Evolutionary conservation across 2,113 vertebrate species (phyloP).

Genomic region (Paralichthys olivaceus): DNA sequence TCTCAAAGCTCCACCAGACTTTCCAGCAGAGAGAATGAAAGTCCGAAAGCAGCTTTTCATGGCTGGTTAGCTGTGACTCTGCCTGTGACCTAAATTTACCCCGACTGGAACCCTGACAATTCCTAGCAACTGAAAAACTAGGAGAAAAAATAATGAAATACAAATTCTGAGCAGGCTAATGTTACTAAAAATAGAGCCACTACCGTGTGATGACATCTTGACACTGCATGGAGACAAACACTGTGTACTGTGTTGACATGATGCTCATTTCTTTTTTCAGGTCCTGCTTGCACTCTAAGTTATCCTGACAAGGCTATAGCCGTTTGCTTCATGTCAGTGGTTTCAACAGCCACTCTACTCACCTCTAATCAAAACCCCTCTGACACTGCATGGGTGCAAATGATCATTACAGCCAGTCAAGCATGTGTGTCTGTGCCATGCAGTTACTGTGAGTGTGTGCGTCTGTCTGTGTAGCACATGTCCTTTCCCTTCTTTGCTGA

Average conservation of each 20-base stretch:
- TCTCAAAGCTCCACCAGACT: neutral
- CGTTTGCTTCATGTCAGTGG: conserved; percentile 19
- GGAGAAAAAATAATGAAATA: neutral
- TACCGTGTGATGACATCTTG: neutral
- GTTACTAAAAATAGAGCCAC: neutral
- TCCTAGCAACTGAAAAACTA: neutral
- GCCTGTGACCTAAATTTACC: neutral
- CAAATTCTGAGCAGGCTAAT: neutral
- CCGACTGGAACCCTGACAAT: neutral
- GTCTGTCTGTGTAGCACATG: neutral
- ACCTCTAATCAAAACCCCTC: conserved; percentile 38
- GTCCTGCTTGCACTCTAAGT: conserved; percentile 19
- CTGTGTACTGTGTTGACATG: neutral
- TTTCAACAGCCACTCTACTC: conserved; percentile 29
- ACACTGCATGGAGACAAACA: neutral
- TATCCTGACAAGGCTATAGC: conserved; percentile 33
- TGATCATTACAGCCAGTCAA: neutral
- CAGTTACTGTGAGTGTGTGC: neutral
- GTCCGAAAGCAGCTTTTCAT: neutral
- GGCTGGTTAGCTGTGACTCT: neutral
- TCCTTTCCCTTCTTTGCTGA: conserved; percentile 15
- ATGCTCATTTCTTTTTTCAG: neutral
- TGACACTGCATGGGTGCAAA: neutral
- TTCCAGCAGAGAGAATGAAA: neutral
- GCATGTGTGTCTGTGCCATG: neutral